Evolutionary conservation across 2,888 invertebrate species (phyloP), one percentile per base, ranked within the genome.

Genomic region (Omphaloscelis lunosa): DNA sequence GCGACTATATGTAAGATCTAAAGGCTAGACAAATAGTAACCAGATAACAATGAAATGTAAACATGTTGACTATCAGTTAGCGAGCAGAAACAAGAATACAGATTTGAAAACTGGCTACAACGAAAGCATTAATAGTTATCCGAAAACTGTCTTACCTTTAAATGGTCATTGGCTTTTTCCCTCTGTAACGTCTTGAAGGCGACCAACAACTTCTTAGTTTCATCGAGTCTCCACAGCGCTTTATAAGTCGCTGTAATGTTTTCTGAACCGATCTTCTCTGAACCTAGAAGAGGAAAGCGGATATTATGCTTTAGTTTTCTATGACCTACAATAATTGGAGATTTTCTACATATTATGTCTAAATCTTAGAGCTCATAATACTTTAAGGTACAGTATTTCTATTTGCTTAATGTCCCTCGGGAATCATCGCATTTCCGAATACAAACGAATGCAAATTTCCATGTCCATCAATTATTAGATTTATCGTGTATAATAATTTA

Each of bases 141-240:
- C 7, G 20, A 27, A 48, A 39, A n/a, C 23, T n/a, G n/a, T 45
- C 58, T 82, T 94, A 98, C 98, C 95, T 97, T 97, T 85, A 98
- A 96, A 92, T 97, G 95, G 82, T 97, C 97, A 82, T 97, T 97
- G 34, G 96, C 95, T 79, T 97, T 97, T 74, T 98, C 98, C 71
- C 97, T 97, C 89, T 98, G 98, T 27, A 99, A 94, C 74, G 98
- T 97, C 93, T 99, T 99, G 91, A 99, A 97, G 0, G 98, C 98
- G 23, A 98, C 98, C 89, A 98, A 97, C 45, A 98, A 94, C 93
- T 98, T 98, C 90, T 98, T 98, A 0, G 98, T 97, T 91, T 98
- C 98, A 56, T 97, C 97, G 29, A 98, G 97, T 90, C 98, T 97
- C 98, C 98, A 98, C 93, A 98, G 97, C 39, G 98, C 98, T 91